Percentiles rank a stretch among this genome's conserved stretches.
Conservation (phyloP, 2,113 vertebrate genomes). For the Callaeas wilsoni region DNA sequence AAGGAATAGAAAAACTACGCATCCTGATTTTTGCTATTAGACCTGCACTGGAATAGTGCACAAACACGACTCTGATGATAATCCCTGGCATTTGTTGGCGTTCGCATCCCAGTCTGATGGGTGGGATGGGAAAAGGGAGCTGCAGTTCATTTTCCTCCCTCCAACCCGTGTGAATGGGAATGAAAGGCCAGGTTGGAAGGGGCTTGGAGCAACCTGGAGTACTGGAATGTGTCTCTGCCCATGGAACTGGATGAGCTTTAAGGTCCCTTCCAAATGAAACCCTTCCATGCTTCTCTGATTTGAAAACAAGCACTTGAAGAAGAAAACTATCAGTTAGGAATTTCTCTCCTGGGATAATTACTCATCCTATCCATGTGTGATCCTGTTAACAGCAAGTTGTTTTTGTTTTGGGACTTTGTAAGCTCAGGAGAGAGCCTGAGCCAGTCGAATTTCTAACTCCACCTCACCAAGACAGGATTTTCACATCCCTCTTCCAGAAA, state of each 20-base stretch:
- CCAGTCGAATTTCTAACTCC: neutral
- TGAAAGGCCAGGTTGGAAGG: neutral
- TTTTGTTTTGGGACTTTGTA: neutral
- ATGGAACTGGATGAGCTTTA: neutral
- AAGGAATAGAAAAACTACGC: slow-evolving; percentile 10
- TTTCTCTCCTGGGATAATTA: neutral
- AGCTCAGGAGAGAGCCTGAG: neutral
- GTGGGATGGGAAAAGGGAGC: neutral
- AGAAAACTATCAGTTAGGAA: neutral
- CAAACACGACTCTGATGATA: slow-evolving; percentile 9
- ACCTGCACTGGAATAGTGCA: neutral
- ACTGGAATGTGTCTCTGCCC: neutral
- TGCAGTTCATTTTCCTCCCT: neutral
- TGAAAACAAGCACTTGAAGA: neutral
- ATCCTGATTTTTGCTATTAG: slow-evolving; percentile 17
- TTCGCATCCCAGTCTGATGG: neutral
- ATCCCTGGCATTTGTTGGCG: neutral
- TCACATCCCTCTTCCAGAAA: neutral
- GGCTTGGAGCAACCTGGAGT: neutral
- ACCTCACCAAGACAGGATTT: neutral
- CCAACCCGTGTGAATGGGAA: neutral
- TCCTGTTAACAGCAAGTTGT: neutral
- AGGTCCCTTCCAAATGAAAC: neutral
- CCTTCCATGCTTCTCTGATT: neutral
- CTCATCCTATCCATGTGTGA: neutral